Base-by-base conservation (phyloP, 2,797 vertebrate species). In the Synanceia verrucosa region DNA sequence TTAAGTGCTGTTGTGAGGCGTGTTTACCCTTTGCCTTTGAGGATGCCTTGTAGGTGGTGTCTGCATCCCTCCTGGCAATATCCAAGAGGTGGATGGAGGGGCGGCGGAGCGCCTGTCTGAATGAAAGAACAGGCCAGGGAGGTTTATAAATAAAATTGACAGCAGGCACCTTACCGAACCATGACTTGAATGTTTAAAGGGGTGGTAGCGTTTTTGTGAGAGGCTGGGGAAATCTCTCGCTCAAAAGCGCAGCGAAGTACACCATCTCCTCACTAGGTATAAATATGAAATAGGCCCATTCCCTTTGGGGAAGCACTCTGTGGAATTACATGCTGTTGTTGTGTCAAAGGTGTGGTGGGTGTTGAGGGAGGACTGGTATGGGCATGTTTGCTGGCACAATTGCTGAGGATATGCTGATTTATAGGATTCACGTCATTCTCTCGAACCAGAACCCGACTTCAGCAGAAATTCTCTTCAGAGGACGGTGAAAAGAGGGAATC, bases 91-190 rank as follows among this genome's bases (percentile, higher is more conserved):
- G 73, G 69, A 68, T 65, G 74, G 73, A 68, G 74, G 67, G 70
- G 73, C 77, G 71, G 76, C 60, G 43, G 87, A 84, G 75, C 50
- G 59, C 75, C 82, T 83, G 86, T 89, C 82, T 86, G 81, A 90
- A 90, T 93, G 90, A 92, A 90, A 93, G 89, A 93, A 87, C 84
- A 81, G 89, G 86, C 79, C 87, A 48, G 70, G 70, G 73, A 87
- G 91, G 82, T 92, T 93, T 92, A 93, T 93, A 94, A 94, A 94
- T 93, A 94, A 93, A 94, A 94, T 86, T 92, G 93, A 94, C 92
- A 93, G 90, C 89, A 86, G 81, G 84, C 89, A 89, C 91, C 87
- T 89, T 85, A 78, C 79, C 80, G 77, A 91, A 89, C 83, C 92
- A 91, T 91, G 92, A 94, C 91, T 90, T 76, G 92, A 94, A 94